phyloP scores from a whole-genome alignment of 2,888 invertebrate species.

The Leptopterna dolabrata region DNA sequence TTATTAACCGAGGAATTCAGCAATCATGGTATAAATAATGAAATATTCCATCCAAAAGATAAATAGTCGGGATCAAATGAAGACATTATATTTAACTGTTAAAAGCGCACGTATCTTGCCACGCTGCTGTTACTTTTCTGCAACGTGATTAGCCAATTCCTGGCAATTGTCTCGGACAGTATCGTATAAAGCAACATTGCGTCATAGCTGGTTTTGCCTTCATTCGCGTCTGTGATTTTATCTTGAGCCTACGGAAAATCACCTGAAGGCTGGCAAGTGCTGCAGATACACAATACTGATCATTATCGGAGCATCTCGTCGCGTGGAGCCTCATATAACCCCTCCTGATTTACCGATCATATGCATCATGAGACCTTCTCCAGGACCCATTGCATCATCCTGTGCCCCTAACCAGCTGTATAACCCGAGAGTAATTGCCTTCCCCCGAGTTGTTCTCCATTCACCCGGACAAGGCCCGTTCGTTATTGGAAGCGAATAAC shows the following conservation, averaged over 20 bases:
- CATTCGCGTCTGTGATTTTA: neutral
- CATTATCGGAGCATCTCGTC: neutral
- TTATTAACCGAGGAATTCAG: no score
- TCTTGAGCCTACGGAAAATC: neutral
- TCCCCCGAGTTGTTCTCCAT: conserved; percentile 7
- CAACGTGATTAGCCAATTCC: no score
- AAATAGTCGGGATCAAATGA: no score
- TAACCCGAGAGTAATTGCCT: conserved; percentile 7
- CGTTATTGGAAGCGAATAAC: conserved; percentile 43
- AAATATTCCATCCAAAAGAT: no score
- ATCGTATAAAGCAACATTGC: neutral
- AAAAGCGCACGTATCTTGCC: no score
- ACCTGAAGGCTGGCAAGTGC: neutral
- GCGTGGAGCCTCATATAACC: neutral
- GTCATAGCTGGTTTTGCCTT: neutral
- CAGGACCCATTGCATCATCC: neutral
- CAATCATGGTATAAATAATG: no score
- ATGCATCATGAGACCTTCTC: neutral
- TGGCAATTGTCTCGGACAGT: no score
- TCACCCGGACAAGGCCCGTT: neutral
- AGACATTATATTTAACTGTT: no score
- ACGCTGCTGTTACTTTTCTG: no score
- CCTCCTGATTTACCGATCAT: neutral
- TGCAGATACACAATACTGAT: neutral
- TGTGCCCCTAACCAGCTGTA: neutral